A percentile compares a stretch with the other conserved stretches of the same genome.
Conservation (phyloP, 2,888 invertebrate species). For the Clunio marinus region DNA sequence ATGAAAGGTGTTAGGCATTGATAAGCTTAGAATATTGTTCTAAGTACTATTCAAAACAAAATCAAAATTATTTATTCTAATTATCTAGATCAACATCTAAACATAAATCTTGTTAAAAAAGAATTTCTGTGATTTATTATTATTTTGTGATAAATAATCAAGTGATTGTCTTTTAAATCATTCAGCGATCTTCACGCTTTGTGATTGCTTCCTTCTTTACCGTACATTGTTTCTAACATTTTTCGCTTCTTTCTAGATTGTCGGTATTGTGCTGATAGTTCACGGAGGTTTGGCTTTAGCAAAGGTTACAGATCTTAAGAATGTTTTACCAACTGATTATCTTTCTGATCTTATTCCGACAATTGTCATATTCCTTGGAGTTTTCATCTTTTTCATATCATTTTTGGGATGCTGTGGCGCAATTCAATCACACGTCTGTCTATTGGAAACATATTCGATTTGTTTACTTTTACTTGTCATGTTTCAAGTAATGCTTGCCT, state of each 20-base stretch:
- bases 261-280: conserved; percentile 21
- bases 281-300: background rate
- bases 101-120: too few species aligned
- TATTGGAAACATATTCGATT: conserved; percentile 26
- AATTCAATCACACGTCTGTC: background rate
- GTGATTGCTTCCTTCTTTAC: background rate
- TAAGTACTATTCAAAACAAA: too few species aligned
- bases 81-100: too few species aligned
- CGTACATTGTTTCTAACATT: background rate
- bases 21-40: too few species aligned
- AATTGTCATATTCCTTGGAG: conserved; percentile 22
- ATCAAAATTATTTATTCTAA: too few species aligned
- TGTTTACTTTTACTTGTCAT: conserved; percentile 20
- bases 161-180: too few species aligned
- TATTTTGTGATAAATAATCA: too few species aligned
- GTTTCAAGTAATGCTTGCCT: background rate
- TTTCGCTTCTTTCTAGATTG: background rate
- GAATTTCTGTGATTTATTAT: too few species aligned
- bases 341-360: conserved; percentile 10
- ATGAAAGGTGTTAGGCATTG: too few species aligned
- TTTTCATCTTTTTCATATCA: conserved; percentile 26
- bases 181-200: background rate
- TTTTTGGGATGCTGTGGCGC: conserved; percentile 27
- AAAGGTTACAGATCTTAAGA: background rate
- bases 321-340: background rate